phyloP scores from a whole-genome alignment of 2,888 invertebrate genomes.

The Luperina nickerlii region DNA sequence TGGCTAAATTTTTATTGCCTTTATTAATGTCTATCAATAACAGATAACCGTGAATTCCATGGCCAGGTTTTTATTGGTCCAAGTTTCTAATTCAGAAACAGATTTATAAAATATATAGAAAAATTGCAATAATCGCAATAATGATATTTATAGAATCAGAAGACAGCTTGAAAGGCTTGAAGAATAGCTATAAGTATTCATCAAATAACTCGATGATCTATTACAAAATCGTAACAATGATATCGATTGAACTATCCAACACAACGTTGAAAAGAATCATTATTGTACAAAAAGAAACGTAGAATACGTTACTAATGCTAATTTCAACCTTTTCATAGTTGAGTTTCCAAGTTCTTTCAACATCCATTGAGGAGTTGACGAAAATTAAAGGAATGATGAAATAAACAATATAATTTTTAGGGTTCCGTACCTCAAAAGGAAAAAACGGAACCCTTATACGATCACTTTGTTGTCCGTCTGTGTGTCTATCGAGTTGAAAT shows the following conservation, averaged over 20 bases:
- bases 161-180: not conserved
- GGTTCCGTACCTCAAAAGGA: no score
- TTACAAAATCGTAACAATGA: constrained; percentile 49
- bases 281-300: constrained; percentile 36
- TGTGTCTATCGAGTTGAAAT: no score
- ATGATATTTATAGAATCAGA: not conserved
- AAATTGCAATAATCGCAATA: not conserved
- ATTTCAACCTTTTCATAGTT: constrained; percentile 41
- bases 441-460: no score
- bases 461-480: no score
- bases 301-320: constrained; percentile 53
- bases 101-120: not conserved
- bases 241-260: constrained; percentile 28
- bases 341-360: constrained; percentile 20
- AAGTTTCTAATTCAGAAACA: not conserved
- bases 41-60: not conserved
- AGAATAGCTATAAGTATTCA: not conserved
- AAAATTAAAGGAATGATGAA: not conserved
- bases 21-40: constrained; percentile 13
- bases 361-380: not conserved
- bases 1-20: constrained; percentile 16
- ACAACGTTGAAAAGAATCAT: constrained; percentile 38
- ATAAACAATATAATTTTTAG: not conserved
- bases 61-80: not conserved
- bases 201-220: constrained; percentile 17